phyloP scores from a whole-genome alignment of 2,113 vertebrate species.

The Clarias macrocephalus region DNA sequence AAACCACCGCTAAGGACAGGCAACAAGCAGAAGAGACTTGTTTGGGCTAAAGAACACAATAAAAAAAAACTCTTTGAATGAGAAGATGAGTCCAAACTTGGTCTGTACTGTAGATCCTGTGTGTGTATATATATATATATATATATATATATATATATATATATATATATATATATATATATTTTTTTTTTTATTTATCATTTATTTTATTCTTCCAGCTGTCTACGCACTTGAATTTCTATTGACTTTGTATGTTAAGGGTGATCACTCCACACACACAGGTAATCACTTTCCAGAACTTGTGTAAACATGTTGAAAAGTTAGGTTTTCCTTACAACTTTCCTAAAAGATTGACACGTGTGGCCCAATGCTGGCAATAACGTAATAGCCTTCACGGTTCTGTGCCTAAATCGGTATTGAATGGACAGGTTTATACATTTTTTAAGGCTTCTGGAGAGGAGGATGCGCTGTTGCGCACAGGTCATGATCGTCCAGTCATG shows the following conservation, averaged over 20 bases:
- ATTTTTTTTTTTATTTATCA: too few species aligned
- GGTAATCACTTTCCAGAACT: not conserved
- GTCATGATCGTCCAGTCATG: not conserved
- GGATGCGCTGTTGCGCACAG: not conserved
- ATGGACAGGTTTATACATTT: not conserved
- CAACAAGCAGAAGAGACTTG: too few species aligned
- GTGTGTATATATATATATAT: too few species aligned
- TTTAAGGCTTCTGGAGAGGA: not conserved
- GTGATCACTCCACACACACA: not conserved
- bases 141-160: too few species aligned
- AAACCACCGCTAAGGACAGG: too few species aligned
- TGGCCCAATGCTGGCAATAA: not conserved
- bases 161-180: too few species aligned
- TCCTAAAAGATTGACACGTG: not conserved
- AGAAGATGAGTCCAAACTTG: too few species aligned
- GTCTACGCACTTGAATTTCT: not conserved
- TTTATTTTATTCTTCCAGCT: not conserved
- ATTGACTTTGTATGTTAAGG: not conserved
- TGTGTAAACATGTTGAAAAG: not conserved
- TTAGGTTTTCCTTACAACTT: not conserved
- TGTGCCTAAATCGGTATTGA: slow-evolving; percentile 33
- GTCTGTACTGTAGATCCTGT: too few species aligned
- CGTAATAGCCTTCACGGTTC: slow-evolving; percentile 44
- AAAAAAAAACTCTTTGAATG: too few species aligned
- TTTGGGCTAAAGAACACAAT: too few species aligned